These are phyloP conservation scores for Torymus texanus DNA, from an alignment of 2,888 invertebrate species.

Conservation along the genomic window DNA sequence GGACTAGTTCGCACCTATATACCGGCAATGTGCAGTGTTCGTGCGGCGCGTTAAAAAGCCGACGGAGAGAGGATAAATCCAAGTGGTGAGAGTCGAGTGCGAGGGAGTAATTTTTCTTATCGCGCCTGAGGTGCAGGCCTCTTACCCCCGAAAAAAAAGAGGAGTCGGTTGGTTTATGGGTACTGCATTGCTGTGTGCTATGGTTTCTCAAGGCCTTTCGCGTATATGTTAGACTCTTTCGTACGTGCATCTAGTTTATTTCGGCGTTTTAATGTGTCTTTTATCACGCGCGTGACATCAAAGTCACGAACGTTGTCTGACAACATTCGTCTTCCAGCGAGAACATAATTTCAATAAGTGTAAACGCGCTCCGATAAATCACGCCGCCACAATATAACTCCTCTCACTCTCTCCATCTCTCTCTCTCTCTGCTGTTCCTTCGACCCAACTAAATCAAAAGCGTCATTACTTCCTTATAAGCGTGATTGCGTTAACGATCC, in stretches of 20 bases:
- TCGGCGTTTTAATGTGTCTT: too few species aligned
- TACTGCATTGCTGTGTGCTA: too few species aligned
- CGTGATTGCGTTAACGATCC: conserved; percentile 50
- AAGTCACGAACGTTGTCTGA: too few species aligned
- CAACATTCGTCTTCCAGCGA: too few species aligned
- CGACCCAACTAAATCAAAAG: conserved; percentile 47
- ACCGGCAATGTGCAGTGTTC: background rate
- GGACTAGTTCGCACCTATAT: conserved; percentile 33
- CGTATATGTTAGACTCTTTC: too few species aligned
- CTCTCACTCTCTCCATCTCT: conserved; percentile 9
- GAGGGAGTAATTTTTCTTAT: conserved; percentile 44
- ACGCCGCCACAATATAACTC: conserved; percentile 13
- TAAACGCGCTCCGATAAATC: conserved; percentile 34
- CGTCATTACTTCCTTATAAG: conserved; percentile 52
- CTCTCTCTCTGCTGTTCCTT: conserved; percentile 3
- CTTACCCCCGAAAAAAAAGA: too few species aligned
- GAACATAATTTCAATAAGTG: conserved; percentile 34
- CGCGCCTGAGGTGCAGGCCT: background rate
- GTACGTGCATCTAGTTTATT: too few species aligned
- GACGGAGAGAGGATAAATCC: conserved; percentile 32
- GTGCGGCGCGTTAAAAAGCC: background rate
- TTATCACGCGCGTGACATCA: too few species aligned
- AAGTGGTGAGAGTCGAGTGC: background rate
- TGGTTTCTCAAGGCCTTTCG: too few species aligned
- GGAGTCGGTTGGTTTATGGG: background rate